Conservation (phyloP, 1,140 invertebrate genomes). For the Oreohelix idahoensis region DNA sequence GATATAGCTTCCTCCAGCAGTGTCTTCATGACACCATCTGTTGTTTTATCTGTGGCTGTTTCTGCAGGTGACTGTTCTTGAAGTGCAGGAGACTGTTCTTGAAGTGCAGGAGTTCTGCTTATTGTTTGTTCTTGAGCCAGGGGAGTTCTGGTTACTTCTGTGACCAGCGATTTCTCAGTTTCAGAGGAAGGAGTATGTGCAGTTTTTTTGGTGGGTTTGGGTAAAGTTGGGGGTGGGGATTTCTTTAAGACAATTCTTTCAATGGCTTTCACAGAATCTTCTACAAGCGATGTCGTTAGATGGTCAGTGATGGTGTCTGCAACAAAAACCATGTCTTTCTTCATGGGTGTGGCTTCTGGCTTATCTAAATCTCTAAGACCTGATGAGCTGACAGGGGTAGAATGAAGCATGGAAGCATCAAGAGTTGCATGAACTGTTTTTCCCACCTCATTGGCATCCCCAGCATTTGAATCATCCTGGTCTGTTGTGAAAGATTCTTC, state of each 20-base stretch:
- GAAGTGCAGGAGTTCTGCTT: neutral
- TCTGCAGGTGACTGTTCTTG: neutral
- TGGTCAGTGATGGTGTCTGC: constrained; percentile 61
- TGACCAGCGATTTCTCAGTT: neutral
- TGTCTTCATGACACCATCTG: constrained; percentile 50
- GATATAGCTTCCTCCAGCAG: constrained; percentile 66
- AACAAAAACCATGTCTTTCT: constrained; percentile 22
- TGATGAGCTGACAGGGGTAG: constrained; percentile 4
- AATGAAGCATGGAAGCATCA: constrained; percentile 26
- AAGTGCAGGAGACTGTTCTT: neutral
- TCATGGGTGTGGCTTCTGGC: constrained; percentile 8
- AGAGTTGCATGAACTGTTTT: neutral
- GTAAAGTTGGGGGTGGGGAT: constrained; percentile 42
- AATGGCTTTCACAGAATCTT: constrained; percentile 55
- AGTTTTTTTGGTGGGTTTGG: constrained; percentile 22
- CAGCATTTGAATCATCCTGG: constrained; percentile 42
- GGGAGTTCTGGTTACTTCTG: too few relatives aligned
- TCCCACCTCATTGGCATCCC: constrained; percentile 24
- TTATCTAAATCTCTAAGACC: neutral
- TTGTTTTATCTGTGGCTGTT: neutral
- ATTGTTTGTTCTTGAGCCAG: neutral
- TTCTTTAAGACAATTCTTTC: constrained; percentile 51
- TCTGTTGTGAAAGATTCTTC: constrained; percentile 50
- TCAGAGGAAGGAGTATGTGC: neutral
- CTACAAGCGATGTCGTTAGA: constrained; percentile 53